A percentile compares a stretch with the other conserved stretches of the same genome.
Evolutionary conservation across 2,888 invertebrate species (phyloP).

Genomic region (Polia nebulosa): DNA sequence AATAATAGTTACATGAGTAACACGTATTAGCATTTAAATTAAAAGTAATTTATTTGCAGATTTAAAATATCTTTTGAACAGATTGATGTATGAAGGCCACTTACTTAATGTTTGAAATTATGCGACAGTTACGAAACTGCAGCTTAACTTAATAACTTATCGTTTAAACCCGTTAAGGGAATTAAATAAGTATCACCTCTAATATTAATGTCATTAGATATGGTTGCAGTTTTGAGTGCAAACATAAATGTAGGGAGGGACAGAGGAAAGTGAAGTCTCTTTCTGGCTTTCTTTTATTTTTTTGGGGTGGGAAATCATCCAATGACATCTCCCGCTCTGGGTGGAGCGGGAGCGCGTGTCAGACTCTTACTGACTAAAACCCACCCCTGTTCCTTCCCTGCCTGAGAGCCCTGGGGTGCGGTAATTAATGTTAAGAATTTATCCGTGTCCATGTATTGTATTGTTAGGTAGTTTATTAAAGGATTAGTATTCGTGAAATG

Average conservation of each 20-base stretch:
- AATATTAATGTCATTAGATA: slow-evolving; percentile 24
- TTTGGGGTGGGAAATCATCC: too few relatives aligned
- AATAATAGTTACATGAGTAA: neutral
- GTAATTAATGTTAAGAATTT: too few relatives aligned
- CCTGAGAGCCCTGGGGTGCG: too few relatives aligned
- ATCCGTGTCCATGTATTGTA: too few relatives aligned
- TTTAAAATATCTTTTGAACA: slow-evolving; percentile 24
- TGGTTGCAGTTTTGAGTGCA: neutral
- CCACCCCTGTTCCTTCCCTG: too few relatives aligned
- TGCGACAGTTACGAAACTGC: slow-evolving; percentile 44
- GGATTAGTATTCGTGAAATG: slow-evolving; percentile 1
- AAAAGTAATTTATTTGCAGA: slow-evolving; percentile 16
- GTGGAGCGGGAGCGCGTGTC: too few relatives aligned
- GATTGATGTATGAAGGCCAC: slow-evolving; percentile 45
- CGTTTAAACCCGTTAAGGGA: slow-evolving; percentile 25
- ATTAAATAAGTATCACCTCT: slow-evolving; percentile 19
- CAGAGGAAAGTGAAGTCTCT: slow-evolving; percentile 9
- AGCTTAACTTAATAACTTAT: slow-evolving; percentile 32
- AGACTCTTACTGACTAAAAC: too few relatives aligned
- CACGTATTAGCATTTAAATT: slow-evolving; percentile 27
- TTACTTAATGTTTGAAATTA: slow-evolving; percentile 19
- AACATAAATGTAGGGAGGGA: slow-evolving; percentile 4
- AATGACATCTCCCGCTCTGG: too few relatives aligned
- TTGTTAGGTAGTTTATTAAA: slow-evolving; percentile 13
- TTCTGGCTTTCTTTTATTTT: too few relatives aligned